Base-by-base conservation (phyloP, 2,888 invertebrate genomes). In the Gonocerus acuteangulatus region DNA sequence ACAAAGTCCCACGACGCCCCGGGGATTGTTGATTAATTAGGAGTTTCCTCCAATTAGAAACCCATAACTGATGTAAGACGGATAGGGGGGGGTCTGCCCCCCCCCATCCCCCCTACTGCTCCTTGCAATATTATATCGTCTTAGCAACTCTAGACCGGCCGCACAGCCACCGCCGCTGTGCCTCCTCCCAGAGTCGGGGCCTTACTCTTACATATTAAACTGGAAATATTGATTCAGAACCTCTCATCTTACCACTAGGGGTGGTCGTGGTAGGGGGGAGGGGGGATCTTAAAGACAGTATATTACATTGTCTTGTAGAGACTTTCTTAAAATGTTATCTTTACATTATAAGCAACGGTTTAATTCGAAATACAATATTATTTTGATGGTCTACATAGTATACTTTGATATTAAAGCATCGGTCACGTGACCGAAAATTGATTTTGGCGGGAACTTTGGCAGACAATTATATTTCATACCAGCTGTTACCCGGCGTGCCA, bases 61-160 rank as follows among this genome's bases (percentile, higher is more conserved):
- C 61, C 62, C 65, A 65, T 65, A 63, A 63, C 65, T 65, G 65
- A 65, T 65, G 65, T 65, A 65, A 65, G 65, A 65, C 62, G 65
- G 65, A 65, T 66, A 63, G 47, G 47, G 57, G 15, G 6, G 44
- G 44, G 13, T 4, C 4, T n/a, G 6, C 27, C 27, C 27, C 4
- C 27, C 39, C 39, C 15, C 39, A 39, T 9, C 7, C 47, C 19
- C 27, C 27, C 4, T 9, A 6, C 39, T 13, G 9, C 4, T 9
- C 7, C 47, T n/a, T 44, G 57, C 62, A 62, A 65, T 65, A 64
- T 64, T 62, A 64, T 64, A 65, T 65, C 62, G 64, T 65, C 64
- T 62, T 65, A 59, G 62, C 39, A 63, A 63, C 63, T 56, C 36
- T 15, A 49, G 48, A 36, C 48, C 39, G 42, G 52, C 61, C 64